phyloP scores from a whole-genome alignment of 2,113 vertebrate species.

The Tautogolabrus adspersus region DNA sequence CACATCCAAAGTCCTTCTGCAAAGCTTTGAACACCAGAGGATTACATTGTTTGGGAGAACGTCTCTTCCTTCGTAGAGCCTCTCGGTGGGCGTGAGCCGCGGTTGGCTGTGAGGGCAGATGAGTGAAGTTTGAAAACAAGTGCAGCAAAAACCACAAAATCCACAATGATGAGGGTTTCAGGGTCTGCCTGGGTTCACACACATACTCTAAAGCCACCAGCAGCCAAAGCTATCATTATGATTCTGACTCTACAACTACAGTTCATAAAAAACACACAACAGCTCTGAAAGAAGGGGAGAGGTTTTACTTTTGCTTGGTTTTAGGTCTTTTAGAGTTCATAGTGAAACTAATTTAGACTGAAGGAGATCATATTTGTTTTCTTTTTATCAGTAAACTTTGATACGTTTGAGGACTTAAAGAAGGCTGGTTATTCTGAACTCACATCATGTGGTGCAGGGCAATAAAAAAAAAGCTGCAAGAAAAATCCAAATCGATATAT shows the following conservation, averaged over 20 bases:
- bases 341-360: not conserved
- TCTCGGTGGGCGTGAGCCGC: conserved; percentile 3
- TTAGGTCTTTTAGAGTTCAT: conserved; percentile 36
- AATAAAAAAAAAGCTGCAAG: too few relatives aligned
- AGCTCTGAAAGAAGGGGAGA: not conserved
- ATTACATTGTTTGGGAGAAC: conserved; percentile 14
- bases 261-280: conserved; percentile 20
- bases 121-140: conserved; percentile 42
- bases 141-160: conserved; percentile 41
- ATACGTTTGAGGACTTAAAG: not conserved
- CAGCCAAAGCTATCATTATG: conserved; percentile 39
- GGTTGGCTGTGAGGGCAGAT: conserved; percentile 10
- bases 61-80: not conserved
- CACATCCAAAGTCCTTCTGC: not conserved
- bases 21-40: conserved; percentile 19
- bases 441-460: too few relatives aligned
- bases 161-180: conserved; percentile 40
- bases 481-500: too few relatives aligned
- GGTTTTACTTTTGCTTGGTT: not conserved
- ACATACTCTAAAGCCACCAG: conserved; percentile 30
- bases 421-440: too few relatives aligned
- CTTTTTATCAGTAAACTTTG: not conserved
- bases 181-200: conserved; percentile 26
- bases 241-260: conserved; percentile 36
- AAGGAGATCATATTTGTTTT: not conserved